These are phyloP conservation scores for Cynocephalus volans DNA, from an alignment of 2,113 vertebrate species.

Conservation along the genomic window DNA sequence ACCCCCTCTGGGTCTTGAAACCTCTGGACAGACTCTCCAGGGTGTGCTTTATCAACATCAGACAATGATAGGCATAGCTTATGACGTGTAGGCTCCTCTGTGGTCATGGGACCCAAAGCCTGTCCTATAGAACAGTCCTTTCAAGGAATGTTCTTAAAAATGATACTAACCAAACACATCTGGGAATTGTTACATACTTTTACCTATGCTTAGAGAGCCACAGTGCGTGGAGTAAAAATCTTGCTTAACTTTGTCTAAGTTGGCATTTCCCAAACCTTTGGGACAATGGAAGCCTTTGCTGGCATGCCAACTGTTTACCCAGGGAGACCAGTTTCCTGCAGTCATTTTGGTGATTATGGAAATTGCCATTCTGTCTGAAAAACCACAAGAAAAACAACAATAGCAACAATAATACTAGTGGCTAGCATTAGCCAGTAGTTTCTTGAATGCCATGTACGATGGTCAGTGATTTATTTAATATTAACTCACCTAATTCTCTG, in stretches of 20 bases:
- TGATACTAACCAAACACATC: neutral
- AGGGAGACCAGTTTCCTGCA: neutral
- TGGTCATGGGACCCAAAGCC: too few species aligned
- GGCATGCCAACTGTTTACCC: neutral
- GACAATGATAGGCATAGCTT: neutral
- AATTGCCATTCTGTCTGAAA: neutral
- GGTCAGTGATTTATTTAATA: neutral
- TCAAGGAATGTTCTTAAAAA: neutral
- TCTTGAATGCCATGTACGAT: neutral
- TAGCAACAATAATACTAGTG: neutral
- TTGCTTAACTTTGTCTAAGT: neutral
- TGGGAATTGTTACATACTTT: neutral
- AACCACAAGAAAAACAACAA: neutral
- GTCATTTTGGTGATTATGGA: constrained; percentile 17
- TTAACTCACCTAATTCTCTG: neutral
- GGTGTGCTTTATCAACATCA: neutral
- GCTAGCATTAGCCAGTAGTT: neutral
- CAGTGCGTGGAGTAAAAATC: neutral
- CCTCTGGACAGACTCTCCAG: neutral
- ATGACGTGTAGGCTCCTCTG: neutral
- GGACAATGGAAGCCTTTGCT: neutral
- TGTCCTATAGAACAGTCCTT: neutral
- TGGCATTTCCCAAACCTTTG: constrained; percentile 19
- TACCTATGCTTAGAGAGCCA: neutral
- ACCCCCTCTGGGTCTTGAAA: rapidly evolving